A percentile compares a stretch with the other conserved stretches of the same genome.
These are phyloP conservation scores for Sarcophaga subvicina DNA, from an alignment of 2,888 invertebrate genomes.

Conservation along the genomic window DNA sequence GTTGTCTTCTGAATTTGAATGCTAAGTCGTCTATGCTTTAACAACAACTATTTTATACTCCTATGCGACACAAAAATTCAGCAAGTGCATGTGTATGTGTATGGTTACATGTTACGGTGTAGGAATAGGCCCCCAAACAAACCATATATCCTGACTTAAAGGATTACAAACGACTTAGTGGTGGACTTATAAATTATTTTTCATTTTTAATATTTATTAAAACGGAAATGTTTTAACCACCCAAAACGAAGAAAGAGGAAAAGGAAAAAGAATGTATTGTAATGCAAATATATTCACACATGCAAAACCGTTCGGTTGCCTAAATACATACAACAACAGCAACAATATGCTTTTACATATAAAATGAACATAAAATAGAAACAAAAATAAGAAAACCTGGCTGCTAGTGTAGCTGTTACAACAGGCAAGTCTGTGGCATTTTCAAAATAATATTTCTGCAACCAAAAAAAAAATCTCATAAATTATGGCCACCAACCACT, in stretches of 20 bases:
- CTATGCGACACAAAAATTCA: no score
- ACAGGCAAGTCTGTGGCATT: constrained; percentile 2
- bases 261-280: background rate
- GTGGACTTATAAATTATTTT: constrained; percentile 1
- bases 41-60: no score
- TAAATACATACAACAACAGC: background rate
- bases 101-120: no score
- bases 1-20: no score
- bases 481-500: constrained; percentile 61
- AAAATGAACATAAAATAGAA: background rate
- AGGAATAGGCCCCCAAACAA: background rate
- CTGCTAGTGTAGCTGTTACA: constrained; percentile 3
- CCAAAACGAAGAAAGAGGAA: background rate
- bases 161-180: constrained; percentile 20
- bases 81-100: no score
- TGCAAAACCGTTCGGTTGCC: background rate
- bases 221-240: background rate
- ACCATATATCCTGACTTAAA: background rate
- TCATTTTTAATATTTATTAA: constrained; percentile 11
- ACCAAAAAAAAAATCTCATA: constrained; percentile 39
- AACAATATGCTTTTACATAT: background rate
- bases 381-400: background rate
- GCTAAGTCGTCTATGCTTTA: no score
- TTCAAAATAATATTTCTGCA: constrained; percentile 41
- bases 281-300: constrained; percentile 2